Evolutionary conservation across 2,888 invertebrate species (phyloP), one percentile per base, ranked within the genome.

Genomic region (Caenorhabditis sp.): DNA sequence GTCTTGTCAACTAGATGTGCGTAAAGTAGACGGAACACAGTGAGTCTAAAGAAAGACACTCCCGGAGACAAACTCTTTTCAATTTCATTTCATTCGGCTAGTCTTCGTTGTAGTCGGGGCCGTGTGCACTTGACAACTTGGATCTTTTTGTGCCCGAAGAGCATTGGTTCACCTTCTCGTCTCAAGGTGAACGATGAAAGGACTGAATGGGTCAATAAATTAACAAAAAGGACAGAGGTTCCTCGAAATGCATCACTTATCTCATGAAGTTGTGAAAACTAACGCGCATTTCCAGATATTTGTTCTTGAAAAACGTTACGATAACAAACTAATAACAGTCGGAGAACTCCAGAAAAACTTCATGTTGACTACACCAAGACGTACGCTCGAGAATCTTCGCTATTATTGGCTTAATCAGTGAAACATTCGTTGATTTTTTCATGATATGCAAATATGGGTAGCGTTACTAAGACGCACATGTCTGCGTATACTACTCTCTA

Each of bases 71-170:
- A 75, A 66, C 75, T 75, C 66, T 75, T 75, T 66, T 75, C 75
- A 75, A 75, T 75, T 75, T 75, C 58, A 58, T 75, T 66, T 75
- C 58, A 74, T 74, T 74, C 74, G 64, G 63, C 54, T 24, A 28
- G 49, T 68, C 74, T 24, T 59, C 70, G 41, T 35, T 31, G 75
- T 56, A 44, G 74, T 66, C 28, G 66, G 66, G 31, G 35, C 66
- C 66, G 35, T 35, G 51, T 75, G 75, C 77, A 77, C 77, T 69
- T 77, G 77, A 69, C 77, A 69, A 77, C 49, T 76, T 68, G 68
- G 59, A 59, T 76, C 76, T 77, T 61, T 77, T 69, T 70, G 69
- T 63, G 77, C 38, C n/a, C 59, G 19, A n/a, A 16, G 73, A 54
- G 56, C 54, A 68, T 24, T 35, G 38, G 22, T 59, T 47, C 58